phyloP scores from a whole-genome alignment of 2,113 vertebrate genomes.

The Ptilonorhynchus violaceus region DNA sequence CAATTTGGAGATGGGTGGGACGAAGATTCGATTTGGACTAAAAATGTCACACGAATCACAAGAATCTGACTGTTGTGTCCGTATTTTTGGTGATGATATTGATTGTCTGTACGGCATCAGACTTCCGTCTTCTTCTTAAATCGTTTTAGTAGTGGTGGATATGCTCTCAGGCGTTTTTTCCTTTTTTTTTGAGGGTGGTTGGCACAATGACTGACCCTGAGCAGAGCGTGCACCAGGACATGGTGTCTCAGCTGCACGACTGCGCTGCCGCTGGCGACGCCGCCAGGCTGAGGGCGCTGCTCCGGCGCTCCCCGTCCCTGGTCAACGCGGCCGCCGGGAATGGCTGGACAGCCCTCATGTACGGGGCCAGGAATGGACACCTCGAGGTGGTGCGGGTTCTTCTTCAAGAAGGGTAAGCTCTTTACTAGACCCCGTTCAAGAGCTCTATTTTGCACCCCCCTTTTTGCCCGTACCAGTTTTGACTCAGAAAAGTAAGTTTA shows the following conservation, averaged over 20 bases:
- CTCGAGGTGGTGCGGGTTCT: conserved; percentile 71
- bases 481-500: neutral
- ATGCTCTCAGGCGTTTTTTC: neutral
- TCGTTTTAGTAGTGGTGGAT: fast-evolving
- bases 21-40: neutral
- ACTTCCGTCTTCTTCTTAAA: neutral
- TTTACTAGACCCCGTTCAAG: neutral
- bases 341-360: conserved; percentile 93
- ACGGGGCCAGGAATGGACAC: conserved; percentile 87
- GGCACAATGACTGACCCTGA: conserved; percentile 59
- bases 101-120: neutral
- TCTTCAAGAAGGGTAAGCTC: conserved; percentile 82
- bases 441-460: neutral
- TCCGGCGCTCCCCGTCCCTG: conserved; percentile 72
- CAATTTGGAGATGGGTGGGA: neutral
- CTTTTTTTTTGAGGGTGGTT: neutral
- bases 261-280: conserved; percentile 81
- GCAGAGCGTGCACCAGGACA: conserved; percentile 61
- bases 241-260: conserved; percentile 77
- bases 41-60: fast-evolving
- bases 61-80: neutral
- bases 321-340: conserved; percentile 76
- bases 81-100: neutral
- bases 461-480: neutral
- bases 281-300: conserved; percentile 66